Evolutionary conservation across 2,113 vertebrate species (phyloP).

Genomic region (Trichechus manatus): DNA sequence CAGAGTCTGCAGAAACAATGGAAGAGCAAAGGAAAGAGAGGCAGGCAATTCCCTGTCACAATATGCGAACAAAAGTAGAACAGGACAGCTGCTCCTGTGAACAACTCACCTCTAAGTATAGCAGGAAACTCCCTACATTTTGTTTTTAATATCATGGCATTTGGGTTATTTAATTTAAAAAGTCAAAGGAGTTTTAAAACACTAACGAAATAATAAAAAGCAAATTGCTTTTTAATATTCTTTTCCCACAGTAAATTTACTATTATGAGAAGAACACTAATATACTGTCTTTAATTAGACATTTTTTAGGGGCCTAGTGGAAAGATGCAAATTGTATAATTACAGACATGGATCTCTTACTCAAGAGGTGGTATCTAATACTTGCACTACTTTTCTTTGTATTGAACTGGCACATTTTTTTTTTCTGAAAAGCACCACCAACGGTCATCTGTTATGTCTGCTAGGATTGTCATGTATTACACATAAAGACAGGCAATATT

Average conservation of each 20-base stretch:
- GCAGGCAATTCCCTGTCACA: background rate
- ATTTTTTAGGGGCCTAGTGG: background rate
- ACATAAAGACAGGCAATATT: background rate
- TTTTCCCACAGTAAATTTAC: constrained; percentile 36
- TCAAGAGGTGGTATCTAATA: background rate
- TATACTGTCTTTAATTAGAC: background rate
- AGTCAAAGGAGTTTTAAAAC: constrained; percentile 20
- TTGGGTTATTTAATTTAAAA: constrained; percentile 18
- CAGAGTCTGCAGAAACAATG: background rate
- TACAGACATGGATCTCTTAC: background rate
- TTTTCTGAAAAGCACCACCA: constrained; percentile 1
- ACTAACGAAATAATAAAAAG: constrained; percentile 22
- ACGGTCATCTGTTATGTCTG: background rate
- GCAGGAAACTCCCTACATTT: background rate
- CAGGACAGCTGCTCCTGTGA: background rate
- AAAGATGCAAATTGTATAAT: background rate
- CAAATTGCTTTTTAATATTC: background rate
- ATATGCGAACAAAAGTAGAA: background rate
- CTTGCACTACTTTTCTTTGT: background rate
- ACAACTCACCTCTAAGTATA: background rate
- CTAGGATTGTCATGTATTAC: background rate
- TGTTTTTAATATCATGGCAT: constrained; percentile 26
- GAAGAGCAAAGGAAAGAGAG: background rate
- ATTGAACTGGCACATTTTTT: background rate
- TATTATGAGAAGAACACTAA: constrained; percentile 33